Base-by-base conservation (phyloP, 92 coral and sea anemone genomes). In the Porites rus region DNA sequence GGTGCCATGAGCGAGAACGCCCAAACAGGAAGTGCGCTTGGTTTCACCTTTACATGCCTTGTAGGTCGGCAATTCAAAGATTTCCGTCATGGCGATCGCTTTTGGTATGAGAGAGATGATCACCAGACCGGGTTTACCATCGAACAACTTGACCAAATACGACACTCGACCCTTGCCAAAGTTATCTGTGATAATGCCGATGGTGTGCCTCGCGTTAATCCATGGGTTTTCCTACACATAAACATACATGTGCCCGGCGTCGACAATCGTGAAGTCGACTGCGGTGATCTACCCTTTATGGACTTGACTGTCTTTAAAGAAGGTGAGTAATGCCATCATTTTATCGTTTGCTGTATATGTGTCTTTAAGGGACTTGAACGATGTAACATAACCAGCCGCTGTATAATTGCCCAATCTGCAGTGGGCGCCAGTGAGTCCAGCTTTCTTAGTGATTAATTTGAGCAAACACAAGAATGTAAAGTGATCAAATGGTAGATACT, bases 71-170 rank as follows among this genome's bases (percentile, higher is more conserved):
- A 63, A 16, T 80, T 81, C 60, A 31, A 18, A 20, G 65, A 14
- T 21, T 51, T 72, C n/a, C 84, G 91, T 13, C 11, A 10, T 0
- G 91, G 82, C 3, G 91, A 87, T 24, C 86, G 91, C 13, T 81
- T 65, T 61, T 87, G 91, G 91, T 87, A 87, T 38, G 91, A 87
- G 63, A 81, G 81, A 20, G 43, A 59, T 61, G 51, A 80, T 65
- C 67, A 7, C 7, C 1, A 0, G n/a, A 51, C 75, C 1, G 90
- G 80, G 9, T 87, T 87, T 43, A 87, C 67, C 5, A 0, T 10
- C 7, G 59, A 12, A 1, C 86, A 80, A 25, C 74, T 87, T 67
- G 13, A 22, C 19, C 51, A 73, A 24, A 13, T 87, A 58, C 46
- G 86, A 31, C 10, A 70, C 11, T 17, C 24, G 4, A 69, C 54